Conservation (phyloP, 2,113 vertebrate genomes). For the Cebidichthys violaceus region DNA sequence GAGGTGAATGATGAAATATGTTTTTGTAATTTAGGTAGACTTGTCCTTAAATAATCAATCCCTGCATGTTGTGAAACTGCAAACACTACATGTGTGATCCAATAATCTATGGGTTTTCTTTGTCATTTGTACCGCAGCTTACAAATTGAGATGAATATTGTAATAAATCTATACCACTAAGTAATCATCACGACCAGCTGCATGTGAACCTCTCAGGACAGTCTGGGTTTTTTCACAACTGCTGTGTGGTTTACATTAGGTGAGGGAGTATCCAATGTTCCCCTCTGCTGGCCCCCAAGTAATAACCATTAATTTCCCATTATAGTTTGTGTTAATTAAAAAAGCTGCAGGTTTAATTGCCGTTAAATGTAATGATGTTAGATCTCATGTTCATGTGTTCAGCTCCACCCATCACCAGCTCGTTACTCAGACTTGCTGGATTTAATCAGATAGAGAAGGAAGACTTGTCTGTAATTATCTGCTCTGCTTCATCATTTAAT, state of each 20-base stretch:
- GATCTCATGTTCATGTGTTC: conserved; percentile 81
- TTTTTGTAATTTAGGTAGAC: not conserved
- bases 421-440: conserved; percentile 76
- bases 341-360: conserved; percentile 83
- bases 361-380: conserved; percentile 84
- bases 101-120: not conserved
- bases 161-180: not conserved
- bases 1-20: not conserved
- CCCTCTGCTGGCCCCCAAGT: conserved; percentile 61
- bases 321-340: conserved; percentile 85
- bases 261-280: conserved; percentile 49
- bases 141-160: not conserved
- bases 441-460: conserved; percentile 81
- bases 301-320: conserved; percentile 85
- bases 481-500: conserved; percentile 79
- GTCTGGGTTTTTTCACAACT: not conserved
- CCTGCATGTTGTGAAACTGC: not conserved
- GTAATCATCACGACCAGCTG: conserved; percentile 5
- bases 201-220: conserved; percentile 26
- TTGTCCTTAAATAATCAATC: conserved; percentile 13
- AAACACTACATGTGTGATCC: not conserved
- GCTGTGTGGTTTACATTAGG: conserved; percentile 48
- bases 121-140: not conserved
- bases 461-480: conserved; percentile 81
- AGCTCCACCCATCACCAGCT: conserved; percentile 78